Percentiles rank a stretch among this genome's conserved stretches.
These are phyloP conservation scores for Eumacrocentrus americanus DNA, from an alignment of 2,888 invertebrate genomes.

Conservation along the genomic window DNA sequence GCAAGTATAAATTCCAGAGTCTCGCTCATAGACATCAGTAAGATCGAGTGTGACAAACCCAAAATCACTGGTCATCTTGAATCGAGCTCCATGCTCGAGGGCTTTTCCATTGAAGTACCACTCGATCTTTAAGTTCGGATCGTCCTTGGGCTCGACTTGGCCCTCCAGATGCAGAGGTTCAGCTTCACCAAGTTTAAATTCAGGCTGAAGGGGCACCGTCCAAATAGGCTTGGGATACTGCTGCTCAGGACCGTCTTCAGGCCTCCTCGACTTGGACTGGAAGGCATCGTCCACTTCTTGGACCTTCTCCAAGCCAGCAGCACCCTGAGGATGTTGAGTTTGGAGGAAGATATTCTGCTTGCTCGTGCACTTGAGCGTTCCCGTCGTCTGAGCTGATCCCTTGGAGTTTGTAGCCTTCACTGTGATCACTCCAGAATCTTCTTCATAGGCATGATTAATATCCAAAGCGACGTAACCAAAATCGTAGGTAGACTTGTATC, in stretches of 20 bases:
- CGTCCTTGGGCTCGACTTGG: constrained; percentile 91
- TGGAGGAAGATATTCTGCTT: constrained; percentile 82
- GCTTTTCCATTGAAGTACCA: constrained; percentile 94
- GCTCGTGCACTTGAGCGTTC: constrained; percentile 83
- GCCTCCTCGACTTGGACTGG: constrained; percentile 73
- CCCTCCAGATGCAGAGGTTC: constrained; percentile 91
- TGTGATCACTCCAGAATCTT: constrained; percentile 91
- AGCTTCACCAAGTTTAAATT: constrained; percentile 81
- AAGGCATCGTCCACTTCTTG: constrained; percentile 87
- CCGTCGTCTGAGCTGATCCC: constrained; percentile 89
- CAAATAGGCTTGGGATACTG: constrained; percentile 86
- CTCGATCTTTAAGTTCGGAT: constrained; percentile 88
- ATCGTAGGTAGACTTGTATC: constrained; percentile 92
- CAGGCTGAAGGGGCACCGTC: constrained; percentile 80
- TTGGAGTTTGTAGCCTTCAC: constrained; percentile 88
- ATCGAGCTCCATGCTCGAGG: constrained; percentile 84
- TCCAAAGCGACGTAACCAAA: constrained; percentile 96
- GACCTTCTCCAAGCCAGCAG: constrained; percentile 86
- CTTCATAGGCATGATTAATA: constrained; percentile 83
- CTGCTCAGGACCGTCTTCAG: constrained; percentile 74
- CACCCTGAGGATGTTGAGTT: constrained; percentile 95
- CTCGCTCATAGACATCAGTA: constrained; percentile 88
- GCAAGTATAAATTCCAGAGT: constrained; percentile 92
- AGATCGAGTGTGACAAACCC: constrained; percentile 95
- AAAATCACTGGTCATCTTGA: constrained; percentile 93